A percentile compares a stretch with the other conserved stretches of the same genome.
These are phyloP conservation scores for Halocynthia aurantium DNA, from an alignment of 23 tunicate species.

Conservation along the genomic window DNA sequence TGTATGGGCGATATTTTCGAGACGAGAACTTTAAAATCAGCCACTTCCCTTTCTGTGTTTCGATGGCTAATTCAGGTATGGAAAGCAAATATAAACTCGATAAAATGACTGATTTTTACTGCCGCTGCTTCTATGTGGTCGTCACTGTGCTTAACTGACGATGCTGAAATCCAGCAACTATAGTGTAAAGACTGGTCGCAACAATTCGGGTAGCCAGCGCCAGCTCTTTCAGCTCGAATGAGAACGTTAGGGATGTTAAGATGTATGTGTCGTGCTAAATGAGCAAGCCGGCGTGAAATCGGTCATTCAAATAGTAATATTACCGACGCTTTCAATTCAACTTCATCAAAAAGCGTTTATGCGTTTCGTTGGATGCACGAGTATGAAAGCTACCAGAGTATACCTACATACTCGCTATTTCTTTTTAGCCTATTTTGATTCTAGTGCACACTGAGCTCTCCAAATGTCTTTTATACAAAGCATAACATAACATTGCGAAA, in stretches of 20 bases:
- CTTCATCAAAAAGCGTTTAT: neutral
- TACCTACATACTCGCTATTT: neutral
- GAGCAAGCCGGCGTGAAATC: too few species aligned
- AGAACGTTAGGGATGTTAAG: too few species aligned
- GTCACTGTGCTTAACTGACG: too few species aligned
- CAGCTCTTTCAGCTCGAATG: too few species aligned
- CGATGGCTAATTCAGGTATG: slow-evolving; percentile 97
- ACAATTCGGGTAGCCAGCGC: too few species aligned
- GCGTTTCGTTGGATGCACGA: neutral
- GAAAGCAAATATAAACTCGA: too few species aligned
- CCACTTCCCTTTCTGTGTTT: slow-evolving; percentile 89
- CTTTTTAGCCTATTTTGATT: neutral
- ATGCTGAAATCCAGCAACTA: neutral
- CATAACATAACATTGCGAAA: neutral
- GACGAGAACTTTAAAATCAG: slow-evolving; percentile 88
- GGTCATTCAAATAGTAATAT: neutral
- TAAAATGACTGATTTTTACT: too few species aligned
- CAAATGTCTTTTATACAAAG: too few species aligned
- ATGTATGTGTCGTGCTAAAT: too few species aligned
- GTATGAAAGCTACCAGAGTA: neutral
- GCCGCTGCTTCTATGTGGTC: too few species aligned
- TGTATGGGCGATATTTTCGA: slow-evolving; percentile 81
- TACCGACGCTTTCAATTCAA: neutral
- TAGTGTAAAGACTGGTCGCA: slow-evolving; percentile 10
- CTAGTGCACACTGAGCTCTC: neutral